Percentiles rank a stretch among this genome's conserved stretches.
phyloP scores from a whole-genome alignment of 2,797 vertebrate species.

The Meda fulgida region DNA sequence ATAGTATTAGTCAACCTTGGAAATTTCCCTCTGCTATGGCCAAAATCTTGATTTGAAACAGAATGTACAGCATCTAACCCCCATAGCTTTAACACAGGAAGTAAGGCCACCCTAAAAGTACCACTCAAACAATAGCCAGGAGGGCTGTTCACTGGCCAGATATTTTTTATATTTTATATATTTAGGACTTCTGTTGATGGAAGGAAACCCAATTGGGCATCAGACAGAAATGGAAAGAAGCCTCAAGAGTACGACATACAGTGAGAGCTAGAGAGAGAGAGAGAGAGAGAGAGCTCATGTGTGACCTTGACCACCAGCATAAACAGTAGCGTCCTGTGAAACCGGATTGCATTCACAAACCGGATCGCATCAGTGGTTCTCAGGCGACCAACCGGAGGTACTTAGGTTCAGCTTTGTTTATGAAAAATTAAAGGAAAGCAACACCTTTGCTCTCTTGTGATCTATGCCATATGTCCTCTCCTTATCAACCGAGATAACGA shows the following conservation, averaged over 20 bases:
- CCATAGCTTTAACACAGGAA: conserved; percentile 39
- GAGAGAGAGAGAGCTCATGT: neutral
- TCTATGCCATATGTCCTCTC: conserved; percentile 16
- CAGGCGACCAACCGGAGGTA: conserved; percentile 22
- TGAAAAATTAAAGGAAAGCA: conserved; percentile 26
- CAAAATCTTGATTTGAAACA: conserved; percentile 42
- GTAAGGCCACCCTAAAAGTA: conserved; percentile 37
- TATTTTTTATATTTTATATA: conserved; percentile 29
- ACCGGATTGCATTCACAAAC: conserved; percentile 32
- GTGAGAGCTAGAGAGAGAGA: conserved; percentile 7
- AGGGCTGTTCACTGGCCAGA: conserved; percentile 19
- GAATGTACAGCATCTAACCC: conserved; percentile 29
- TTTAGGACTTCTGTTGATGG: conserved; percentile 43
- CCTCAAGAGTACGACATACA: neutral
- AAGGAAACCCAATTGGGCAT: conserved; percentile 42
- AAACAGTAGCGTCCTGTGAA: conserved; percentile 18
- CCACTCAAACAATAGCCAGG: conserved; percentile 48
- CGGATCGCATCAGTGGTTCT: conserved; percentile 21
- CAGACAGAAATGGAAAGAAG: conserved; percentile 2
- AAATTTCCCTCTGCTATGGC: conserved; percentile 32
- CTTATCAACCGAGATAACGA: conserved; percentile 27
- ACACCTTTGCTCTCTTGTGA: conserved; percentile 37
- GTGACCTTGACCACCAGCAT: conserved; percentile 34
- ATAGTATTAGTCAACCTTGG: conserved; percentile 17
- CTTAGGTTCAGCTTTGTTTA: conserved; percentile 33